Evolutionary conservation across 2,113 vertebrate species (phyloP).

Genomic region (Antennarius striatus): DNA sequence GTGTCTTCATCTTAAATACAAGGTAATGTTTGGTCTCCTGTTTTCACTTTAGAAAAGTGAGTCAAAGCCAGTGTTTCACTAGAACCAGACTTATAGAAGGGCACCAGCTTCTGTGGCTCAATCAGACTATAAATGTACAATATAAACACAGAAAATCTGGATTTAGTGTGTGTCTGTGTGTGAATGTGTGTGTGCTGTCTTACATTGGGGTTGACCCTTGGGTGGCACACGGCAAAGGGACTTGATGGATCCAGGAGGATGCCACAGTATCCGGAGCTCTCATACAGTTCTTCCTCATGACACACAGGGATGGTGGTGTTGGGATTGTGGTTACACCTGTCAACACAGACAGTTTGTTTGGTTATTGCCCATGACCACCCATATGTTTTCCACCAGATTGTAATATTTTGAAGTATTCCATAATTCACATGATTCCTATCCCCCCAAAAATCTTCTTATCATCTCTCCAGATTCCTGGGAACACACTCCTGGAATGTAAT

Average conservation of each 20-base stretch:
- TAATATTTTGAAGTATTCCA: too few relatives aligned
- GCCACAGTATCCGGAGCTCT: constrained; percentile 76
- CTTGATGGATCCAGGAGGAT: constrained; percentile 68
- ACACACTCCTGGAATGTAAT: constrained; percentile 70
- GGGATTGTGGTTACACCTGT: constrained; percentile 75
- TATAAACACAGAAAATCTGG: too few relatives aligned
- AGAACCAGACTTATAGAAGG: too few relatives aligned
- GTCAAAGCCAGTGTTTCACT: background rate
- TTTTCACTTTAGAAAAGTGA: background rate
- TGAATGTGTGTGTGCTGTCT: constrained; percentile 3
- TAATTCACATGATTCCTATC: too few relatives aligned
- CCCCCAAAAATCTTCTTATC: background rate
- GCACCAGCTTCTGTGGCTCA: too few relatives aligned
- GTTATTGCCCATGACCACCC: too few relatives aligned
- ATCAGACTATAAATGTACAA: too few relatives aligned
- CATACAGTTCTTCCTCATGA: constrained; percentile 67
- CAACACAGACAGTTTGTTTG: background rate
- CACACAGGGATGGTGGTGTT: constrained; percentile 69
- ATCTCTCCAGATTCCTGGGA: constrained; percentile 73
- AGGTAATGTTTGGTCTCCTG: background rate
- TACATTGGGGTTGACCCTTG: constrained; percentile 74
- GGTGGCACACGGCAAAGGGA: constrained; percentile 67
- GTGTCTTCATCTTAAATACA: background rate
- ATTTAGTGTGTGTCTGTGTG: background rate
- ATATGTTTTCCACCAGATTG: too few relatives aligned